phyloP scores from a whole-genome alignment of 2,888 invertebrate genomes.

The Hypercompe scribonia region DNA sequence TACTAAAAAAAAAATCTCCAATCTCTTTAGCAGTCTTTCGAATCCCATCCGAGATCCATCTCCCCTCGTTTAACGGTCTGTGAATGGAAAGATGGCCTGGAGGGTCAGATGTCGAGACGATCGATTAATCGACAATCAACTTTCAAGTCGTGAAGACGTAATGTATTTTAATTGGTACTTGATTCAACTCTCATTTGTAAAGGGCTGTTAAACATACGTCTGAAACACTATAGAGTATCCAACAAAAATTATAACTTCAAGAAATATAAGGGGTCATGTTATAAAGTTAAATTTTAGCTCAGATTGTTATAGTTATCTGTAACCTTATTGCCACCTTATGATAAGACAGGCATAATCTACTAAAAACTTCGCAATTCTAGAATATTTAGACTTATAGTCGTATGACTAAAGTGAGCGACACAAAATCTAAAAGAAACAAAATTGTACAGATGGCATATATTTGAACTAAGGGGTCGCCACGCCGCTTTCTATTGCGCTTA shows the following conservation, averaged over 20 bases:
- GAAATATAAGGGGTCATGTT: too few relatives aligned
- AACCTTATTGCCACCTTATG: not conserved
- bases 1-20: not conserved
- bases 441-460: too few relatives aligned
- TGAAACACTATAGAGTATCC: not conserved
- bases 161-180: not conserved
- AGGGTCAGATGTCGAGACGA: not conserved
- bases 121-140: not conserved
- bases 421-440: constrained; percentile 9
- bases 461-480: too few relatives aligned
- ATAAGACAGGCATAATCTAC: not conserved
- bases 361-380: constrained; percentile 5
- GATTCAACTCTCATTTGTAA: not conserved
- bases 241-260: too few relatives aligned
- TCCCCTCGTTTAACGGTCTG: too few relatives aligned
- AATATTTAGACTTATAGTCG: not conserved
- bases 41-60: too few relatives aligned
- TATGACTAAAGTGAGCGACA: constrained; percentile 1
- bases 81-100: not conserved
- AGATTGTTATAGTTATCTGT: too few relatives aligned
- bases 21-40: not conserved
- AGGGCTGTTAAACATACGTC: not conserved
- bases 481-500: too few relatives aligned
- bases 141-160: not conserved
- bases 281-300: too few relatives aligned